phyloP scores from a whole-genome alignment of 2,113 vertebrate genomes.

The Chloropsis hardwickii region DNA sequence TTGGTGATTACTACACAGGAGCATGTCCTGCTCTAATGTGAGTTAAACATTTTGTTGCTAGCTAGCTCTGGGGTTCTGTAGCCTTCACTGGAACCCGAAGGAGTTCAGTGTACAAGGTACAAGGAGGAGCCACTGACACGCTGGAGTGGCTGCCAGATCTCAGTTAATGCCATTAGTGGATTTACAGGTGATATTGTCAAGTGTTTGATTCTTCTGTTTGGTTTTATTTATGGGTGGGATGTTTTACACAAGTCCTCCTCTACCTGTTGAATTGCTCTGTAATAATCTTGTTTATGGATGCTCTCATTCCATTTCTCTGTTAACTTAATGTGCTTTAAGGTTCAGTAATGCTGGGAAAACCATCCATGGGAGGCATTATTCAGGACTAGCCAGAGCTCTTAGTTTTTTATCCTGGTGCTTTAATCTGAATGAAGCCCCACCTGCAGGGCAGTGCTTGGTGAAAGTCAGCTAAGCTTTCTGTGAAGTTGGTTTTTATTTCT shows the following conservation, averaged over 20 bases:
- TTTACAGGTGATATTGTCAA: background rate
- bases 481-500: background rate
- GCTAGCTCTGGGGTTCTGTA: background rate
- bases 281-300: background rate
- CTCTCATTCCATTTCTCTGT: background rate
- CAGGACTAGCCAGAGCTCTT: background rate
- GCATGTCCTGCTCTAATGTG: fast-evolving
- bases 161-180: background rate
- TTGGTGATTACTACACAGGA: background rate
- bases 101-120: fast-evolving
- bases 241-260: background rate
- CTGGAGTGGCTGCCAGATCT: background rate
- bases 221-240: fast-evolving
- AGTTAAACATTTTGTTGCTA: background rate
- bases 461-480: background rate
- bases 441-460: background rate
- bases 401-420: background rate
- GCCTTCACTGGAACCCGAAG: background rate
- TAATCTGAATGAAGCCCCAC: background rate
- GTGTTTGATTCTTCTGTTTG: background rate
- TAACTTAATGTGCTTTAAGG: background rate
- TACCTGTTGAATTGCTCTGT: fast-evolving
- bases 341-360: fast-evolving
- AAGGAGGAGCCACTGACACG: fast-evolving
- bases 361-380: fast-evolving